Evolutionary conservation across 2,888 invertebrate species (phyloP).

Genomic region (Apomyelois bistriatella): DNA sequence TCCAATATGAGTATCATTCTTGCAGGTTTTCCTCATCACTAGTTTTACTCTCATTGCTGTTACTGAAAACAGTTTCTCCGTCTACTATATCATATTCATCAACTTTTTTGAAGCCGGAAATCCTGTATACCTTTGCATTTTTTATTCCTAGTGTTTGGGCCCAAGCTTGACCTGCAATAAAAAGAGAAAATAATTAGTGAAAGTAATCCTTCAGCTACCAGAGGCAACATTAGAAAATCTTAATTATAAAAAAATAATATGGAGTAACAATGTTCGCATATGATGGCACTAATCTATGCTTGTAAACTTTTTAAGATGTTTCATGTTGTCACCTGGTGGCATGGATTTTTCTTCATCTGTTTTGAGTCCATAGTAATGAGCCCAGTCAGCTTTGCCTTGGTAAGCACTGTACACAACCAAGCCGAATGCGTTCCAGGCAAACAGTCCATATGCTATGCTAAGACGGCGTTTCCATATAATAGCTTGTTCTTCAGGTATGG

Average conservation of each 20-base stretch:
- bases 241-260: too few relatives aligned
- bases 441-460: constrained; percentile 81
- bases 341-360: constrained; percentile 77
- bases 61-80: constrained; percentile 33
- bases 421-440: constrained; percentile 87
- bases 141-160: constrained; percentile 76
- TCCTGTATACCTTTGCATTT: constrained; percentile 77
- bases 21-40: constrained; percentile 22
- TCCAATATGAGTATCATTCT: background rate
- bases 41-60: constrained; percentile 10
- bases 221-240: too few relatives aligned
- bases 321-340: constrained; percentile 72
- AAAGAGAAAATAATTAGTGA: too few relatives aligned
- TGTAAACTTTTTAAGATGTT: too few relatives aligned
- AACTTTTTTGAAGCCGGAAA: constrained; percentile 71
- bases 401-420: constrained; percentile 79
- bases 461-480: constrained; percentile 81
- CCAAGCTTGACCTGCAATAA: constrained; percentile 77
- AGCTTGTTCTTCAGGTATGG: constrained; percentile 72
- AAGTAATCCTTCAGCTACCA: too few relatives aligned
- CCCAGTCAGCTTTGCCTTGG: constrained; percentile 84
- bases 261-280: too few relatives aligned
- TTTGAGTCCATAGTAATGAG: constrained; percentile 82
- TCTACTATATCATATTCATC: constrained; percentile 72
- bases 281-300: too few relatives aligned